Percentiles rank a stretch among this genome's conserved stretches.
phyloP scores from a whole-genome alignment of 92 coral and sea anemone genomes.

The Epizoanthus fatuus region DNA sequence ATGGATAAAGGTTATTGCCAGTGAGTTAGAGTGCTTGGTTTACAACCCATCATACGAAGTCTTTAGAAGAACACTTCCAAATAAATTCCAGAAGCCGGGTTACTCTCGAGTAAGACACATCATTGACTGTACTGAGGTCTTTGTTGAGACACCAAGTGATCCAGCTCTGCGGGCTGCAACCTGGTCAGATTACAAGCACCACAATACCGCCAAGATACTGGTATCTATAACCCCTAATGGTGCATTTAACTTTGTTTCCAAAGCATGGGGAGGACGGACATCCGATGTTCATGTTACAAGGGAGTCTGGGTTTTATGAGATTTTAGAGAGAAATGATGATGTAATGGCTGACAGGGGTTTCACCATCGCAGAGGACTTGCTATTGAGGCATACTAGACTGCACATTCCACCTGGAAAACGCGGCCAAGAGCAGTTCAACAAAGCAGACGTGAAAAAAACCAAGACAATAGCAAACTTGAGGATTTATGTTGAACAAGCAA shows the following conservation, averaged over 20 bases:
- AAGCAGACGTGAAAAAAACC: conserved; percentile 45
- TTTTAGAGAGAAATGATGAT: conserved; percentile 63
- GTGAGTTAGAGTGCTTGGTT: conserved; percentile 51
- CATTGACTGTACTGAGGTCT: conserved; percentile 68
- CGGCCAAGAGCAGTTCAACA: conserved; percentile 45
- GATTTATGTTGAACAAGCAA: conserved; percentile 69
- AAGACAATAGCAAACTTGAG: conserved; percentile 53
- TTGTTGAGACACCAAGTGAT: conserved; percentile 68
- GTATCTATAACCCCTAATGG: conserved; percentile 71
- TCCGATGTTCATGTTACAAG: conserved; percentile 57
- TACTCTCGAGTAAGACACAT: conserved; percentile 63
- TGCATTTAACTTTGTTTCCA: conserved; percentile 60
- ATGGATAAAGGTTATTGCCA: conserved; percentile 55
- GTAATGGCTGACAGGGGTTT: conserved; percentile 66
- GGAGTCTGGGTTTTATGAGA: conserved; percentile 57
- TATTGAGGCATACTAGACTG: conserved; percentile 29
- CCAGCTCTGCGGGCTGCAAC: conserved; percentile 48
- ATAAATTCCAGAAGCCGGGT: conserved; percentile 63
- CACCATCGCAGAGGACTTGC: conserved; percentile 62
- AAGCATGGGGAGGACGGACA: conserved; percentile 66
- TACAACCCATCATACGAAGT: conserved; percentile 59
- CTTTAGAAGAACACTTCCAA: conserved; percentile 61
- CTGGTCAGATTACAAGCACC: conserved; percentile 76
- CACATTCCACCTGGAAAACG: conserved; percentile 68
- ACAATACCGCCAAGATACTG: conserved; percentile 53